Evolutionary conservation across 2,888 invertebrate species (phyloP), one percentile per base, ranked within the genome.

Genomic region (Ptilodon capucinus): DNA sequence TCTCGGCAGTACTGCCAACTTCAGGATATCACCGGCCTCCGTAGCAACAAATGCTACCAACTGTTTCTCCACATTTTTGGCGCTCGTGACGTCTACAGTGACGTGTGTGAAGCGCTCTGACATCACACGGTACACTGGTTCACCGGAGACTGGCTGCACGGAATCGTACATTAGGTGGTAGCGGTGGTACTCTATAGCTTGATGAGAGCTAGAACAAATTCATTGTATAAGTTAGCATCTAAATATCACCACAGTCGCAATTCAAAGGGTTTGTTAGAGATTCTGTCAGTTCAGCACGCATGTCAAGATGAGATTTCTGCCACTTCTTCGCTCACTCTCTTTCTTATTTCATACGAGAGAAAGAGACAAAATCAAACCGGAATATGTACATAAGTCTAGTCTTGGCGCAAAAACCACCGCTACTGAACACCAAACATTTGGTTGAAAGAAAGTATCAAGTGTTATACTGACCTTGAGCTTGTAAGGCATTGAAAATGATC

Each of bases 111-210:
- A 94, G 3, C 95, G 85, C 68, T 97, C 95, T 46, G 95, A 87
- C 19, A 94, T 93, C 0, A 93, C 91, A 18, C 93, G 92, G 74
- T 95, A 95, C 0, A 97, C 84, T 0, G 97, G 97, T 42, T 89
- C 87, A 0, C 92, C 82, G 0, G 94, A 93, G 19, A 94, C 92
- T 0, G 97, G 94, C 66, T 96, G 95, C 0, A 98, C 94, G 0
- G 97, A 94, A 44, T 94, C 92, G 75, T 98, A 96, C 97, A 98
- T 97, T 46, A 98, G 85, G 68, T 97, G 97, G 79, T 96, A 98
- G 54, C 94, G 92, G 11, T 94, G 93, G 50, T 94, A 94, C 68
- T 95, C 94, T 44, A 94, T 82, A 39, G 93, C 79, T 66, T 92
- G 90, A 46, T 90, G 91, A 0, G 79, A 63, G 50, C 90, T 91